Percentiles rank a stretch among this genome's conserved stretches.
These are phyloP conservation scores for Sylvicola fuscatus DNA, from an alignment of 2,888 invertebrate species.

Conservation along the genomic window DNA sequence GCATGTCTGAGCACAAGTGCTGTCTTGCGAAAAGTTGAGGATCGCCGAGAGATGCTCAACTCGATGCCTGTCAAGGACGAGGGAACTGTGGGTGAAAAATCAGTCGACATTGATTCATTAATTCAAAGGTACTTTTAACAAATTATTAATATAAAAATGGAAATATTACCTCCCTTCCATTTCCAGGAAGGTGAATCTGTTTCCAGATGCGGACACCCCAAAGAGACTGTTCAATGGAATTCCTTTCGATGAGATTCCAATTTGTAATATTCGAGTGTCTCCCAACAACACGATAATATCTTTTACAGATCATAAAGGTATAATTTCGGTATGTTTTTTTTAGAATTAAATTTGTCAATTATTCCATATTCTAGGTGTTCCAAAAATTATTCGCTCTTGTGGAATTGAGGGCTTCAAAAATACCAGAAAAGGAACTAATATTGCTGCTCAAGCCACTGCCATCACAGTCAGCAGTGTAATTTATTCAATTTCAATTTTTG, in stretches of 20 bases:
- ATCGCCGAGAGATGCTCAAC: conserved; percentile 31
- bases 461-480: conserved; percentile 55
- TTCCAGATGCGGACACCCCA: conserved; percentile 55
- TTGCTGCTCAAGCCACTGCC: conserved; percentile 90
- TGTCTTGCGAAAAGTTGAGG: conserved; percentile 24
- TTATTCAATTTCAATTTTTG: conserved; percentile 14
- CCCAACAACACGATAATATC: conserved; percentile 77
- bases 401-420: conserved; percentile 91
- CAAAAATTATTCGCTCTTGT: conserved; percentile 47
- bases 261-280: conserved; percentile 62
- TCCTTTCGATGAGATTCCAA: conserved; percentile 58
- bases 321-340: conserved; percentile 3
- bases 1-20: conserved; percentile 11
- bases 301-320: conserved; percentile 49
- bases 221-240: conserved; percentile 51
- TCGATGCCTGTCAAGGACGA: conserved; percentile 40
- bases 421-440: conserved; percentile 85
- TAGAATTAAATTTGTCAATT: neutral
- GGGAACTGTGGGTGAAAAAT: conserved; percentile 56
- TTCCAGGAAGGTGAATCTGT: conserved; percentile 15
- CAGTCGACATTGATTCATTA: conserved; percentile 44
- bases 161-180: neutral
- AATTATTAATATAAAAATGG: too few relatives aligned
- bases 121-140: conserved; percentile 31
- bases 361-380: conserved; percentile 22